These are phyloP conservation scores for Drosophila neutralis DNA, from an alignment of 2,888 invertebrate genomes.

Conservation along the genomic window DNA sequence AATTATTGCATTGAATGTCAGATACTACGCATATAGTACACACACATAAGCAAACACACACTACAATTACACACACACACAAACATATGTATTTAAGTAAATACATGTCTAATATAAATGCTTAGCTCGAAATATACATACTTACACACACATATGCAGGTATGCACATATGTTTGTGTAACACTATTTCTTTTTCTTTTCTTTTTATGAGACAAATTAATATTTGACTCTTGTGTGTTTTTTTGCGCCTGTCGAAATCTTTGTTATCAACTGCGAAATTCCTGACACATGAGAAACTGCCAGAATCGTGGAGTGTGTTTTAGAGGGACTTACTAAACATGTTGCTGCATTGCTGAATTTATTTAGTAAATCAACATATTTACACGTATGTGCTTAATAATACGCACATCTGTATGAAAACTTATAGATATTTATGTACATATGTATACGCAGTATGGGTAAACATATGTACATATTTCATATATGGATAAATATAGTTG, in stretches of 20 bases:
- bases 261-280: constrained; percentile 19
- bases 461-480: constrained; percentile 34
- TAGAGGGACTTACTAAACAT: constrained; percentile 1
- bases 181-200: background rate
- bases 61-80: background rate
- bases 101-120: constrained; percentile 10
- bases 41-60: constrained; percentile 1
- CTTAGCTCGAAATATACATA: constrained; percentile 2
- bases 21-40: constrained; percentile 6
- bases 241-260: constrained; percentile 1
- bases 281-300: background rate
- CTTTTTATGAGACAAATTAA: background rate
- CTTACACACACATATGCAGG: background rate
- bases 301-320: background rate
- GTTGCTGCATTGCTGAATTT: constrained; percentile 5
- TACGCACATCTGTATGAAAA: constrained; percentile 12
- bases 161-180: constrained; percentile 4
- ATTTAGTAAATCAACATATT: constrained; percentile 6
- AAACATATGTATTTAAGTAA: constrained; percentile 7
- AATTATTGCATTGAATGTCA: constrained; percentile 13
- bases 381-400: constrained; percentile 15
- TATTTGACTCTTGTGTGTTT: background rate
- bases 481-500: constrained; percentile 21
- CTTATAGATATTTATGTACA: constrained; percentile 30
- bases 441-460: constrained; percentile 33